Evolutionary conservation across 2,113 vertebrate species (phyloP).

Genomic region (Barbus barbus): DNA sequence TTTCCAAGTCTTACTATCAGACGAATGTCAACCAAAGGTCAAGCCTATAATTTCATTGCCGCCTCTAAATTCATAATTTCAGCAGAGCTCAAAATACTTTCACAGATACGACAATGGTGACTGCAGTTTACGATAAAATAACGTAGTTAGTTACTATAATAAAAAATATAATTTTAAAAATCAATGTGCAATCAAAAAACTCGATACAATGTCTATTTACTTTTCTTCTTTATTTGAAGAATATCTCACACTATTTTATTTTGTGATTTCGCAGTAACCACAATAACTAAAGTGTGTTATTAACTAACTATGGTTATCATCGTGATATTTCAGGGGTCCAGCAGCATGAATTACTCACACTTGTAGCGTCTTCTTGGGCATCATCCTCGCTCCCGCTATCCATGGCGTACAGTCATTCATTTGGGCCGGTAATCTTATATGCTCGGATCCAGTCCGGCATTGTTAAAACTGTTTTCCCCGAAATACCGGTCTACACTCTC

Average conservation of each 20-base stretch:
- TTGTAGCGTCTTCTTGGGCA: conserved; percentile 61
- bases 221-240: background rate
- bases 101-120: background rate
- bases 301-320: no score
- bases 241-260: background rate
- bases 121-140: background rate
- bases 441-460: conserved; percentile 20
- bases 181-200: background rate
- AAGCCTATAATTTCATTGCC: background rate
- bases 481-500: background rate
- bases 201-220: background rate
- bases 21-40: background rate
- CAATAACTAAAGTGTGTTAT: background rate
- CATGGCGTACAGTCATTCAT: conserved; percentile 70
- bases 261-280: background rate
- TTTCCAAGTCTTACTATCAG: background rate
- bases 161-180: background rate
- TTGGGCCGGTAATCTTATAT: background rate
- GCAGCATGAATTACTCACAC: conserved; percentile 65
- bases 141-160: background rate
- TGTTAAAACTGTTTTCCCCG: background rate
- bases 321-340: background rate
- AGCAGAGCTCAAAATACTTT: background rate
- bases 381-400: conserved; percentile 58
- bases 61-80: no score